Evolutionary conservation across 2,113 vertebrate genomes (phyloP).

Genomic region (Microcebus murinus): DNA sequence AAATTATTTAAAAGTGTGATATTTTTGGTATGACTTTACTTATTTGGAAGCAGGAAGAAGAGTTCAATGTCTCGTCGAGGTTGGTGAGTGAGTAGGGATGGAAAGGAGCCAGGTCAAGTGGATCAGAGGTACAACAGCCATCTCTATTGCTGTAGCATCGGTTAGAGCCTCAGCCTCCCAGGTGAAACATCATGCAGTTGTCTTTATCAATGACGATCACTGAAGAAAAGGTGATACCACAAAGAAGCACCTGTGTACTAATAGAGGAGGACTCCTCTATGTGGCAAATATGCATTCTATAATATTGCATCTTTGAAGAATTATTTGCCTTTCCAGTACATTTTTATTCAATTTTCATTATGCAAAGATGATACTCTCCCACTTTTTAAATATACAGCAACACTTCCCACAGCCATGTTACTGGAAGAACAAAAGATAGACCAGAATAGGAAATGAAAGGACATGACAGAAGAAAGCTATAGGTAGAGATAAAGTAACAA

Average conservation of each 20-base stretch:
- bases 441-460: not conserved
- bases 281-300: not conserved
- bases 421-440: not conserved
- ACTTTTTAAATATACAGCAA: not conserved
- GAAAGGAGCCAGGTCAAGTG: not conserved
- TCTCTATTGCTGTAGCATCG: not conserved
- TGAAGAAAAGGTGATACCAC: not conserved
- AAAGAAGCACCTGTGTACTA: not conserved
- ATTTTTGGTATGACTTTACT: not conserved
- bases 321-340: not conserved
- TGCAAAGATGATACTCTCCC: not conserved
- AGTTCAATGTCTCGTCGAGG: not conserved
- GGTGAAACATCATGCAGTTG: not conserved
- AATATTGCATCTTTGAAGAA: not conserved
- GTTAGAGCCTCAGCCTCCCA: not conserved
- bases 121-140: not conserved
- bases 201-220: not conserved
- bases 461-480: not conserved
- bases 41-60: not conserved
- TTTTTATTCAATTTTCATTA: not conserved
- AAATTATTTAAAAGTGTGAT: not conserved
- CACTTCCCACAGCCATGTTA: not conserved
- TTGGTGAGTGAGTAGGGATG: not conserved
- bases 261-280: not conserved
- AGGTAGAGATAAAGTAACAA: not conserved